Percentiles rank a stretch among this genome's conserved stretches.
These are phyloP conservation scores for Rugalucina vietnamica DNA, from an alignment of 2,888 invertebrate genomes.

Conservation along the genomic window DNA sequence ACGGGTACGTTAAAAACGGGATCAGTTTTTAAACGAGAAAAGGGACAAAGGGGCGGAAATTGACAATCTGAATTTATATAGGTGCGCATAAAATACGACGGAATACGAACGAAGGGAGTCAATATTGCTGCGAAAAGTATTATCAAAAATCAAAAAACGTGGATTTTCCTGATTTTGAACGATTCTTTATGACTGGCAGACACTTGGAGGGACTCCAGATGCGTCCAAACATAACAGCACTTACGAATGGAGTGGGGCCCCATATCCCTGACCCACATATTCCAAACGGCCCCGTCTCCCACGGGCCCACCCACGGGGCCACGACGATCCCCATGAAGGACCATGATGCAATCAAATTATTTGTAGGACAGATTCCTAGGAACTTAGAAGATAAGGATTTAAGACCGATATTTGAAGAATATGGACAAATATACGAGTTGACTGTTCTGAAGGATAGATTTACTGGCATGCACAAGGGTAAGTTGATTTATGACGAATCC, in stretches of 20 bases:
- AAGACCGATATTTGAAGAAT: constrained; percentile 95
- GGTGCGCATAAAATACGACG: no score
- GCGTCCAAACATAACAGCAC: constrained; percentile 58
- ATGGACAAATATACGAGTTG: constrained; percentile 96
- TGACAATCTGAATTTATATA: no score
- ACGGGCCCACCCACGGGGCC: constrained; percentile 12
- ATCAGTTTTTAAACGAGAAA: no score
- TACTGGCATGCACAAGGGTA: constrained; percentile 98
- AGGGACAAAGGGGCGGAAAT: no score
- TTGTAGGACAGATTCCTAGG: constrained; percentile 96
- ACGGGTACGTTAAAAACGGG: no score
- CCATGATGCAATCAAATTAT: constrained; percentile 90
- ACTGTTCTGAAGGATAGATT: constrained; percentile 97
- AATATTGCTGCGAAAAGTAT: no score
- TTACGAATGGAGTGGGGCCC: constrained; percentile 59
- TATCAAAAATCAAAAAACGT: no score
- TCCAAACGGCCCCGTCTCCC: constrained; percentile 29
- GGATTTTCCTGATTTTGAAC: not conserved
- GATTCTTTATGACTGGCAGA: not conserved
- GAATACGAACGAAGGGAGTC: no score
- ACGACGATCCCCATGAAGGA: constrained; percentile 84
- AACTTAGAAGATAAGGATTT: constrained; percentile 94
- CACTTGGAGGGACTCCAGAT: constrained; percentile 24
- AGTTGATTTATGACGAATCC: no score
- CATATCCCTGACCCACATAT: constrained; percentile 44